These are phyloP conservation scores for Caenorhabditis latens DNA, from an alignment of 1,140 invertebrate species.

Conservation along the genomic window DNA sequence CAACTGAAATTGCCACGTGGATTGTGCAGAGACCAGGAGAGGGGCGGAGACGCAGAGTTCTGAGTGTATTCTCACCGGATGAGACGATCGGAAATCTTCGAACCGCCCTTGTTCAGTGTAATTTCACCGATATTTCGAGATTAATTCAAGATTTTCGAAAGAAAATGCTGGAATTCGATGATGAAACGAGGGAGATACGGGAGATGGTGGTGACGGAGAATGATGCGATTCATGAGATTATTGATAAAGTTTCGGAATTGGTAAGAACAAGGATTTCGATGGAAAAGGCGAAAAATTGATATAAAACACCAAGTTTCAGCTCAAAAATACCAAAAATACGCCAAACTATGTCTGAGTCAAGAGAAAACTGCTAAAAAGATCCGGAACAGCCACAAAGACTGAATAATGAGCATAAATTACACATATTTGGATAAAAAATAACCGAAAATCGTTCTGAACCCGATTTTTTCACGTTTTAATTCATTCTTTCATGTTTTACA, in stretches of 20 bases:
- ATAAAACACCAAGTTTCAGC: not conserved
- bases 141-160: slow-evolving; percentile 1
- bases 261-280: not conserved
- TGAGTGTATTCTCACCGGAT: slow-evolving; percentile 9
- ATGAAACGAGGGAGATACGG: not conserved
- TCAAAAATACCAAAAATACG: not conserved
- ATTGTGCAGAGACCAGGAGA: not conserved
- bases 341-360: too few relatives aligned
- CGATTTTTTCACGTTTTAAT: too few relatives aligned
- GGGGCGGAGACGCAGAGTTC: not conserved
- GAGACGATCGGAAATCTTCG: not conserved
- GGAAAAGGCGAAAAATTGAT: not conserved
- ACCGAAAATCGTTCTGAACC: not conserved
- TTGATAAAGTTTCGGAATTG: not conserved
- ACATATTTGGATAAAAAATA: not conserved
- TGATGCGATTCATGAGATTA: slow-evolving; percentile 27
- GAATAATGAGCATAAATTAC: too few relatives aligned
- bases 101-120: slow-evolving; percentile 10
- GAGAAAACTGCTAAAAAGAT: too few relatives aligned
- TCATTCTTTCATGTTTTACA: too few relatives aligned
- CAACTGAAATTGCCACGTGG: not conserved
- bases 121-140: slow-evolving; percentile 36
- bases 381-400: not conserved
- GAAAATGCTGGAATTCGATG: not conserved
- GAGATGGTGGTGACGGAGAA: slow-evolving; percentile 23